Base-by-base conservation (phyloP, 1,140 invertebrate genomes). In the Heliconius melpomene region DNA sequence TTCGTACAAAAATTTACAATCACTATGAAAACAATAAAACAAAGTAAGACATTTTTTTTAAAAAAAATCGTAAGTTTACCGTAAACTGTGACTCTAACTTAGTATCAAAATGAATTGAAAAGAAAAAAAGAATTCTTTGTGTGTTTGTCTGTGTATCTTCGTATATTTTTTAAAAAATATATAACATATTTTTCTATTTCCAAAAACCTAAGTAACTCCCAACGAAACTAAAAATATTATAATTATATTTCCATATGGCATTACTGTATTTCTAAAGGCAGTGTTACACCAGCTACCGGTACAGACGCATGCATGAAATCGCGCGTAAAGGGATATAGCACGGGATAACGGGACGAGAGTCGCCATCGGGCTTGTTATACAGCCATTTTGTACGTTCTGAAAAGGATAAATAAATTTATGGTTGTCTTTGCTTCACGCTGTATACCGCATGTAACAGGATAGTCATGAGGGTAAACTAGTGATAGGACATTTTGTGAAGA, bases 281-380 rank as follows among this genome's bases (percentile, higher is more conserved):
- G 18, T 23, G 70, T 93, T 93, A 46, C 90, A 92, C 87, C 88
- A 91, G 46, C 76, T 84, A 6, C 87, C 86, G 0, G 85, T 85
- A 73, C 92, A 93, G 3, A 93, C 92, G 82, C 92, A 93, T 29
- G 89, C 91, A 73, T 91, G 89, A 80, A 93, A 91, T 0, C 91
- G 85, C 1, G 92, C 91, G 77, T 87, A 93, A 11, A 93, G 80
- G 0, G 92, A 93, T 1, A 93, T 83, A 23, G 87, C 86, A 1
- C 91, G 79, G 1, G 92, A 90, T 3, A 93, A 74, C 0, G 92
- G 90, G 9, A 91, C 77, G 11, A 93, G 74, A 0, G 89, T 86
- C 20, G 92, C 91, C 86, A 91, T 86, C 3, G 85, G 84, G 36
- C 83, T 84, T 16, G 78, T 76, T 3, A 85, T 86, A 71, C 86